phyloP scores from a whole-genome alignment of 2,797 vertebrate species.

The Botia almorhae region DNA sequence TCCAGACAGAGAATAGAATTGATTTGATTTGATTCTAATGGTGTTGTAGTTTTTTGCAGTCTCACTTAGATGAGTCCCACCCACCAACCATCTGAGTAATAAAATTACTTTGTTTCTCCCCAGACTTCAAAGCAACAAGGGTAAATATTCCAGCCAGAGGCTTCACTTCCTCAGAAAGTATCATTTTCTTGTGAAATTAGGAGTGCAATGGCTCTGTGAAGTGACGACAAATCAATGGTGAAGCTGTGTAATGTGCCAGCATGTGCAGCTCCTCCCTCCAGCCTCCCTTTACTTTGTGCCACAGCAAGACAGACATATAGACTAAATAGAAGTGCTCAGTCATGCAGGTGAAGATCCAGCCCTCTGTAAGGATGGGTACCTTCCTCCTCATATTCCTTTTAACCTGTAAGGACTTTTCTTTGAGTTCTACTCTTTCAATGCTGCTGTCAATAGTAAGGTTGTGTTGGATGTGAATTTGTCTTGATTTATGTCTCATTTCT shows the following conservation, averaged over 20 bases:
- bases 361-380: constrained; percentile 66
- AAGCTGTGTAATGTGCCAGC: neutral
- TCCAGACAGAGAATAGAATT: too few species aligned
- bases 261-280: constrained; percentile 57
- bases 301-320: constrained; percentile 32
- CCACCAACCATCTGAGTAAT: too few species aligned
- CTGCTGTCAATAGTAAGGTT: constrained; percentile 40
- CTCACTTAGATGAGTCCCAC: too few species aligned
- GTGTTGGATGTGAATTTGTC: constrained; percentile 31
- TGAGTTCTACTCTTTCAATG: constrained; percentile 35
- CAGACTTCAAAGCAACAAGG: neutral
- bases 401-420: constrained; percentile 72
- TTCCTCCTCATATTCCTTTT: constrained; percentile 58
- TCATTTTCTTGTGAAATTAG: constrained; percentile 80
- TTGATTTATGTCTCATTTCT: constrained; percentile 9
- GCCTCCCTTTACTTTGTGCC: constrained; percentile 28
- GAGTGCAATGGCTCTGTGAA: constrained; percentile 60
- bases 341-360: constrained; percentile 49
- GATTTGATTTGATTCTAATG: too few species aligned
- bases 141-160: constrained; percentile 73
- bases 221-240: constrained; percentile 71
- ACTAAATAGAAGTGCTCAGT: constrained; percentile 44
- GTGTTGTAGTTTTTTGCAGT: too few species aligned
- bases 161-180: constrained; percentile 82
- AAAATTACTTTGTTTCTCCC: too few species aligned